Percentiles rank a stretch among this genome's conserved stretches.
phyloP scores from a whole-genome alignment of 1,140 invertebrate species.

The Trichoplusia ni region DNA sequence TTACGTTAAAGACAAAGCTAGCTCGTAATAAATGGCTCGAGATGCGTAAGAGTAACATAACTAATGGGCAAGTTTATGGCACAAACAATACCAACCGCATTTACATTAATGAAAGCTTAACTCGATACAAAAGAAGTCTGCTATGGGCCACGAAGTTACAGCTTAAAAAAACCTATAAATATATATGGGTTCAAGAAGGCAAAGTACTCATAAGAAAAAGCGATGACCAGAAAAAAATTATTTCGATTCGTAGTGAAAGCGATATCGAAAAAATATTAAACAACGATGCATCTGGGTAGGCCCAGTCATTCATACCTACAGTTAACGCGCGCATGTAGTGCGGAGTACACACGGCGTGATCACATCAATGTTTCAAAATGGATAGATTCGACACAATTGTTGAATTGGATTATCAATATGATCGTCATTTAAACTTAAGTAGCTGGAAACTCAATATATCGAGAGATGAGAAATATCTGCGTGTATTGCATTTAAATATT shows the following conservation, averaged over 20 bases:
- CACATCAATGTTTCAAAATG: neutral
- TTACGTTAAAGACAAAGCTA: neutral
- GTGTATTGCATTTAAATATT: neutral
- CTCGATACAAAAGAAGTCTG: neutral
- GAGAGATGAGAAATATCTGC: neutral
- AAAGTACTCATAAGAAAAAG: neutral
- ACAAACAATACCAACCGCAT: neutral
- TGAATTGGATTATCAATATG: neutral
- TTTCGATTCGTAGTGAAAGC: neutral
- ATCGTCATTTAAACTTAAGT: neutral
- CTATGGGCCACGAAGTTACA: neutral
- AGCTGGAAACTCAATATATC: neutral
- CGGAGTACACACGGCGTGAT: neutral
- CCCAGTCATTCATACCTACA: too few relatives aligned
- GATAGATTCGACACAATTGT: neutral
- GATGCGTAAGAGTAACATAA: neutral
- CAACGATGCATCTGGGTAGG: too few relatives aligned
- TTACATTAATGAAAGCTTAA: neutral
- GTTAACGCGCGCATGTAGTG: neutral
- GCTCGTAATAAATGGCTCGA: neutral
- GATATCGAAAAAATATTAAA: too few relatives aligned
- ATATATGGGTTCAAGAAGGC: neutral
- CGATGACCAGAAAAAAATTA: neutral
- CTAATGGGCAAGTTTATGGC: neutral
- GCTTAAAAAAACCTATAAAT: neutral